Evolutionary conservation across 1,140 invertebrate genomes (phyloP).

Genomic region (Gerris buenoi): DNA sequence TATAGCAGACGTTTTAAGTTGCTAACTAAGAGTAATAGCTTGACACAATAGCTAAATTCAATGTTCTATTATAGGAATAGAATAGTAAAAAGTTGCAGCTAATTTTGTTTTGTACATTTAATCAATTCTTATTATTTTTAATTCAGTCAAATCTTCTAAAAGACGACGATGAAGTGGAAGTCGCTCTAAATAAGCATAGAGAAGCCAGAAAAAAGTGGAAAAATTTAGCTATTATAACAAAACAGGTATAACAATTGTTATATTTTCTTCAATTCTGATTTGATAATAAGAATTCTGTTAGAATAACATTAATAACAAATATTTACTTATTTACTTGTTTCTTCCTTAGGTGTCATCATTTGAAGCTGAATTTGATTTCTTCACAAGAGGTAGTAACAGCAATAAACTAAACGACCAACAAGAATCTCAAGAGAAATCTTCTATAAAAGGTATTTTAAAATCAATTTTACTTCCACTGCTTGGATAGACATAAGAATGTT

Average conservation of each 20-base stretch:
- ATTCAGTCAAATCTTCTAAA: constrained; percentile 13
- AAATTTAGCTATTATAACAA: constrained; percentile 13
- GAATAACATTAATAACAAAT: too few relatives aligned
- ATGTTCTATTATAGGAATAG: too few relatives aligned
- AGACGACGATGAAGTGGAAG: constrained; percentile 23
- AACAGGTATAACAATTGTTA: constrained; percentile 14
- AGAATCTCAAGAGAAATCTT: not conserved
- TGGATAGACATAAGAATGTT: too few relatives aligned
- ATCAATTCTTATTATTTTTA: not conserved
- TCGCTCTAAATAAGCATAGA: constrained; percentile 22
- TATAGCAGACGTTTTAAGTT: too few relatives aligned
- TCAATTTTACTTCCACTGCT: too few relatives aligned
- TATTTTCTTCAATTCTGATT: too few relatives aligned
- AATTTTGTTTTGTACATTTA: too few relatives aligned
- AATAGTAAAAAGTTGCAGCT: too few relatives aligned
- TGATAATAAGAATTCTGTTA: too few relatives aligned
- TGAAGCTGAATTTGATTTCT: constrained; percentile 22
- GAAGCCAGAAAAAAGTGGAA: constrained; percentile 20
- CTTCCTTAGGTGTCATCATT: constrained; percentile 15
- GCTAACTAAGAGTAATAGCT: too few relatives aligned
- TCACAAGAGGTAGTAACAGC: constrained; percentile 22
- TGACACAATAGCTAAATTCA: too few relatives aligned
- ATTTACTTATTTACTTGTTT: too few relatives aligned
- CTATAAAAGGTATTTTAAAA: constrained; percentile 16
- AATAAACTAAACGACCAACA: not conserved